Evolutionary conservation across 92 coral and sea anemone species (phyloP), one percentile per base, ranked within the genome.

Genomic region (Epizoanthus ramosus): DNA sequence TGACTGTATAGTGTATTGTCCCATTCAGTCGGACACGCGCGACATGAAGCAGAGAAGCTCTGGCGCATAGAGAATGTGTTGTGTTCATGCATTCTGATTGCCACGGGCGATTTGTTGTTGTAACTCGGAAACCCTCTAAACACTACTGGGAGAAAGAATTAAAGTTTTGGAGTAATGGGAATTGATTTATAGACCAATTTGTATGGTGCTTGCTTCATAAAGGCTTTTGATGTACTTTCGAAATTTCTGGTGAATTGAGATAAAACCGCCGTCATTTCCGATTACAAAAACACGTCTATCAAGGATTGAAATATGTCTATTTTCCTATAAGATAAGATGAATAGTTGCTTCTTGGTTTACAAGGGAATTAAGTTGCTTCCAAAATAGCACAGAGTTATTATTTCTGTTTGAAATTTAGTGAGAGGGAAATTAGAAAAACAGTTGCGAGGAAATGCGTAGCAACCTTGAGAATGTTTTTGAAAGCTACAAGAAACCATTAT

Each of bases 201-300:
- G 57, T 19, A 16, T 64, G 69, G 14, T 64, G n/a, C 33, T 17
- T 7, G 69, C 69, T 25, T 24, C 24, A 10, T 41, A 17, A 64
- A 19, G 33, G 69, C 69, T 64, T 33, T 21, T 45, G 41, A 70
- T 69, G 54, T 17, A 69, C 43, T 70, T 22, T 15, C 45, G 79
- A 74, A 54, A 31, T 56, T 74, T 74, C 79, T 74, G 79, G 61
- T 24, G 45, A 13, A 31, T 19, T 71, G 58, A 45, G 75, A 71
- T 71, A 71, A 71, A 70, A 41, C 75, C 25, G 57, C 45, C 58
- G 54, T 50, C 75, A 71, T 45, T 71, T 71, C 59, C 79, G 65
- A 74, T 53, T 53, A 74, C 59, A 22, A 70, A 43, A 70, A 70
- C 75, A 70, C 24, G 56, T 70, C 74, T 53, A 18, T 70, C 57